Percentiles rank a stretch among this genome's conserved stretches.
Evolutionary conservation across 64 coral and sea anemone species (phyloP).

Genomic region (Montipora cactus): DNA sequence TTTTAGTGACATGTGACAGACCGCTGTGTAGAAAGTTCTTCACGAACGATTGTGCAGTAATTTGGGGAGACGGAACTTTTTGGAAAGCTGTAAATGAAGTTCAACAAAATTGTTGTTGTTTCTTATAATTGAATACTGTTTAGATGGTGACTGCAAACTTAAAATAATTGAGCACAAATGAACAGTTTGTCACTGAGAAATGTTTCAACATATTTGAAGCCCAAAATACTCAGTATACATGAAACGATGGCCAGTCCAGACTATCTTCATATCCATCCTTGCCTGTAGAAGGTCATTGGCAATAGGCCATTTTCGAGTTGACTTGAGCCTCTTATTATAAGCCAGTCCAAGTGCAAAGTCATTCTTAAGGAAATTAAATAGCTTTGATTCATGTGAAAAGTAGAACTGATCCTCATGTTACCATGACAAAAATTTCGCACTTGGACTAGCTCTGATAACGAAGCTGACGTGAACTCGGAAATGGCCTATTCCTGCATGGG

Average conservation of each 20-base stretch:
- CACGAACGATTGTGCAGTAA: neutral
- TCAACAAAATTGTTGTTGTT: neutral
- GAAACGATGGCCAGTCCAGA: neutral
- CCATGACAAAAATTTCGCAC: neutral
- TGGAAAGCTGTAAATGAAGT: constrained; percentile 4
- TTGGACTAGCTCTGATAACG: neutral
- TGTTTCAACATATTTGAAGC: neutral
- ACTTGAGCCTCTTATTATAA: too few species aligned
- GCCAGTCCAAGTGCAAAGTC: too few species aligned
- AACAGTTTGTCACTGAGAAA: neutral
- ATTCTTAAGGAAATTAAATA: too few species aligned
- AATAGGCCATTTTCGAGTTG: neutral
- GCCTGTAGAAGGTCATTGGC: too few species aligned
- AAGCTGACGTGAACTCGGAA: neutral
- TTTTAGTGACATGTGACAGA: neutral
- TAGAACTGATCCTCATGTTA: too few species aligned
- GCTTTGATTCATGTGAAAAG: too few species aligned
- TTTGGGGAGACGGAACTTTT: neutral
- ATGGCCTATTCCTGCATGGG: neutral
- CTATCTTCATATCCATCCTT: too few species aligned
- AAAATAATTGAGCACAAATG: neutral
- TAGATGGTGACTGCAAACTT: neutral
- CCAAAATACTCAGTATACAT: neutral
- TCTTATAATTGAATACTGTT: neutral
- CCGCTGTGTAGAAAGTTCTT: neutral